Conservation (phyloP, 2,888 invertebrate genomes). For the Orchesella flavescens region DNA sequence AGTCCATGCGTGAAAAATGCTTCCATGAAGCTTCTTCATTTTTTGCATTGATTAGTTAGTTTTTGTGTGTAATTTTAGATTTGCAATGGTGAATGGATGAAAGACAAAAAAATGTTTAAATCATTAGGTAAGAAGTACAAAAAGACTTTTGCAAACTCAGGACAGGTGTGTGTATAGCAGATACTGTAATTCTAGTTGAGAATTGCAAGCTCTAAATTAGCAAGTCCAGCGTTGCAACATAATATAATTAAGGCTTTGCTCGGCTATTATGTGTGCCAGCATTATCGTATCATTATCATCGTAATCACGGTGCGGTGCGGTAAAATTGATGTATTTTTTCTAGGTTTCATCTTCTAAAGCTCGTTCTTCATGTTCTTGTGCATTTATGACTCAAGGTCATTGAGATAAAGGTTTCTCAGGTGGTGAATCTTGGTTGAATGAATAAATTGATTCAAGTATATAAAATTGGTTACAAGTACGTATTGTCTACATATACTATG, state of each 20-base stretch:
- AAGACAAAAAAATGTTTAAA: too few species aligned
- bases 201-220: not conserved
- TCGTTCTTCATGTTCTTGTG: constrained; percentile 4
- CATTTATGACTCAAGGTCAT: constrained; percentile 47
- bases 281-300: not conserved
- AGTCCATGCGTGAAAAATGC: too few species aligned
- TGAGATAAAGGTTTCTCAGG: constrained; percentile 20
- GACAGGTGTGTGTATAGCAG: not conserved
- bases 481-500: not conserved
- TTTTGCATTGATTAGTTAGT: too few species aligned
- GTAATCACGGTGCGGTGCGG: too few species aligned
- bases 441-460: not conserved
- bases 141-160: not conserved
- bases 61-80: constrained; percentile 14
- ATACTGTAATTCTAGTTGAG: not conserved
- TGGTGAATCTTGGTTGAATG: constrained; percentile 14
- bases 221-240: constrained; percentile 8
- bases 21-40: too few species aligned
- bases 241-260: not conserved
- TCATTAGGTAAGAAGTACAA: not conserved
- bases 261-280: not conserved
- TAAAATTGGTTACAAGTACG: not conserved
- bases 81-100: not conserved
- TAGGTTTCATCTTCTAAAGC: not conserved
- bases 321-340: not conserved